A percentile compares a stretch with the other conserved stretches of the same genome.
phyloP scores from a whole-genome alignment of 2,797 vertebrate species.

The Nannoperca australis region DNA sequence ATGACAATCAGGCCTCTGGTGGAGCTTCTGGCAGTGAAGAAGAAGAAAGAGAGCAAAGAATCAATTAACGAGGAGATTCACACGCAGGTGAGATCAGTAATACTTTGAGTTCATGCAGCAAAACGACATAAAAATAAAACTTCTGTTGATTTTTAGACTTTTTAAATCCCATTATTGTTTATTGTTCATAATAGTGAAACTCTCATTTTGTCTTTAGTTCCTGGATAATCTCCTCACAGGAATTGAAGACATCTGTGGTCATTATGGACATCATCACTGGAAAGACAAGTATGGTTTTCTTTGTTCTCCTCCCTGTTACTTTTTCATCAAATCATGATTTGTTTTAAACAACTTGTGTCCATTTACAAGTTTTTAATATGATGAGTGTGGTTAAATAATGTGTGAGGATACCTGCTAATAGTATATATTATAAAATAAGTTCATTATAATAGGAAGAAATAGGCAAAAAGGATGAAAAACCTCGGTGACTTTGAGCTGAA shows the following conservation, averaged over 20 bases:
- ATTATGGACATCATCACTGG: conserved; percentile 97
- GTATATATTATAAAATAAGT: not conserved
- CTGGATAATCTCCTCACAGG: conserved; percentile 95
- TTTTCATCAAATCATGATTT: not conserved
- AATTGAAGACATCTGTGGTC: conserved; percentile 94
- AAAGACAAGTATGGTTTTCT: conserved; percentile 92
- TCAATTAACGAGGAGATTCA: conserved; percentile 98
- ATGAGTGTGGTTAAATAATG: not conserved
- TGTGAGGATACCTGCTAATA: not conserved
- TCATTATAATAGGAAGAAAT: not conserved
- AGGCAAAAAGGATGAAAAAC: not conserved
- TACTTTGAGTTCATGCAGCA: not conserved
- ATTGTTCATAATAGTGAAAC: not conserved
- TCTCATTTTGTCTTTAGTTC: conserved; percentile 82
- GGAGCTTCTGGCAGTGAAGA: conserved; percentile 96
- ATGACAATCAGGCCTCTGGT: conserved; percentile 97
- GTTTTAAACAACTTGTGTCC: not conserved
- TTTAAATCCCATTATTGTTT: not conserved
- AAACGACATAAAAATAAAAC: not conserved
- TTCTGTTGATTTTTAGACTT: not conserved
- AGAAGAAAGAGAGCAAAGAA: conserved; percentile 90
- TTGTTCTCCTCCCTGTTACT: not conserved
- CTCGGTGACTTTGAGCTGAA: not conserved
- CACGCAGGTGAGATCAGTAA: conserved; percentile 79
- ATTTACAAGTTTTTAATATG: not conserved